These are phyloP conservation scores for Melanostoma mellinum DNA, from an alignment of 2,888 invertebrate species.

Conservation along the genomic window DNA sequence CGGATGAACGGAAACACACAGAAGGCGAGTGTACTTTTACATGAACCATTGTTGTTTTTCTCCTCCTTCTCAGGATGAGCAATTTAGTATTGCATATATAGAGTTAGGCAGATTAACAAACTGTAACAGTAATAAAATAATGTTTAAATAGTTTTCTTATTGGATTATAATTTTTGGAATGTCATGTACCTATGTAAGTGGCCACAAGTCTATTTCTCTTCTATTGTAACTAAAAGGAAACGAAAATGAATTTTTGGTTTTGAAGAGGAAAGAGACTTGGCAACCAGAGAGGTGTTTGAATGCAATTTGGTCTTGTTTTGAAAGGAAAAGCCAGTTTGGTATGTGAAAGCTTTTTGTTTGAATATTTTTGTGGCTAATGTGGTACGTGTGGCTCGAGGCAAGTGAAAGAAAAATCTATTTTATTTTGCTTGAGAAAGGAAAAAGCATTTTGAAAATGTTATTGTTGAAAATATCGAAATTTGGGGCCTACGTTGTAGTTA, in stretches of 20 bases:
- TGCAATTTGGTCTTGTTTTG: constrained; percentile 46
- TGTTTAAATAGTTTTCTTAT: constrained; percentile 71
- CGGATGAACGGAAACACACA: constrained; percentile 54
- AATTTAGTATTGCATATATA: background rate
- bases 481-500: no score
- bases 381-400: constrained; percentile 34
- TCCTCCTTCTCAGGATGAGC: background rate
- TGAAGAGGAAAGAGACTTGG: background rate
- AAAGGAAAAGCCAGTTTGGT: constrained; percentile 8
- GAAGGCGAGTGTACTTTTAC: constrained; percentile 29
- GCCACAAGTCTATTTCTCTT: constrained; percentile 64
- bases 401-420: background rate
- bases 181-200: constrained; percentile 45
- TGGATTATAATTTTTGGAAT: constrained; percentile 66
- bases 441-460: background rate
- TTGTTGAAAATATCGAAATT: background rate
- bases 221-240: constrained; percentile 16
- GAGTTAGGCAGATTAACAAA: constrained; percentile 54
- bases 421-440: no score
- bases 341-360: constrained; percentile 58
- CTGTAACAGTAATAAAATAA: constrained; percentile 69
- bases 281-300: background rate
- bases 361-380: constrained; percentile 63
- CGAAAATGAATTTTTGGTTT: constrained; percentile 41
- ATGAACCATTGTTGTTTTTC: constrained; percentile 10